phyloP scores from a whole-genome alignment of 92 coral and sea anemone species.

The Phymanthus crucifer region DNA sequence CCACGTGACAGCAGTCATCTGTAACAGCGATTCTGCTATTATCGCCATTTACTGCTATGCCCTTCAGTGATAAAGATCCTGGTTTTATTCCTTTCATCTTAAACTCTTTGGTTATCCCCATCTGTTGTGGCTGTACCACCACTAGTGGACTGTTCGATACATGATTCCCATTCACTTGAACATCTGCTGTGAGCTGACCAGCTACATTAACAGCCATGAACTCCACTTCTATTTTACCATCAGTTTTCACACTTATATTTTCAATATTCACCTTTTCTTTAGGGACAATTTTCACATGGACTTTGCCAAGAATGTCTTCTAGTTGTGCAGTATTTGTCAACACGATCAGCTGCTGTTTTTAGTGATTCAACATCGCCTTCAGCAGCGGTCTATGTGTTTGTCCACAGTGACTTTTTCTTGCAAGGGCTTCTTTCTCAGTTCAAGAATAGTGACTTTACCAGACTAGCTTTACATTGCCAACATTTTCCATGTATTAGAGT shows the following conservation, averaged over 20 bases:
- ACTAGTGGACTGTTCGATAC: conserved; percentile 5
- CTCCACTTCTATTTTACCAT: conserved; percentile 1
- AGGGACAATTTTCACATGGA: not conserved
- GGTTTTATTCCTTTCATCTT: not conserved
- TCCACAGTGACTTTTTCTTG: too few species aligned
- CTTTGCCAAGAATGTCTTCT: too few species aligned
- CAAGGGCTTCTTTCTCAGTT: too few species aligned
- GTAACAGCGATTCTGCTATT: not conserved
- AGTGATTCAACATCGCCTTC: too few species aligned
- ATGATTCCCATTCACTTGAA: conserved; percentile 1
- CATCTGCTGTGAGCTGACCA: conserved; percentile 2
- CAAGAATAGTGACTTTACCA: too few species aligned
- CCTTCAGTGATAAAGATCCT: not conserved
- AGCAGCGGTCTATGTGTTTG: too few species aligned
- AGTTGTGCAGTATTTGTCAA: too few species aligned
- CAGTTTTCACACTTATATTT: not conserved
- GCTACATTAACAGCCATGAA: not conserved
- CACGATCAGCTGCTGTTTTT: too few species aligned
- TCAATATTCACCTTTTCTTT: not conserved
- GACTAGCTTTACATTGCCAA: too few species aligned
- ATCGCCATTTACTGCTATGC: not conserved
- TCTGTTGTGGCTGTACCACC: conserved; percentile 4
- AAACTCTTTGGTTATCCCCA: not conserved
- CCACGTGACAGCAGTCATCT: conserved; percentile 1
- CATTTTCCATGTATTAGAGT: too few species aligned